Evolutionary conservation across 1,140 invertebrate species (phyloP), one percentile per base, ranked within the genome.

Genomic region (Goniozus legneri): DNA sequence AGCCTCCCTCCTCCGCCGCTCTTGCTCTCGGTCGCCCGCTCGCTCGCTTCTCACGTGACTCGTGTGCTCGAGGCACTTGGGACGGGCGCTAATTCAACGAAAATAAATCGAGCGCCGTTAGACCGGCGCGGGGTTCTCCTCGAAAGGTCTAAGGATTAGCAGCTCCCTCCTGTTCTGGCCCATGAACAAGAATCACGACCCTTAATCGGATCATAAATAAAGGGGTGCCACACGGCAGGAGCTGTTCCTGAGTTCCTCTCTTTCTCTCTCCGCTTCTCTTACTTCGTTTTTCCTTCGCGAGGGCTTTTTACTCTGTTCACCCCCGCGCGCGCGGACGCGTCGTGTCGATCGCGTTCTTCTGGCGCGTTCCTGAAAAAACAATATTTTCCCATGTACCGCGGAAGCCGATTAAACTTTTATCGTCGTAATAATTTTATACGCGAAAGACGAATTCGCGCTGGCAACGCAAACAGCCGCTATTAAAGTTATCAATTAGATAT

Each of bases 121-220:
- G 22, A 30, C 30, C 40, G 43, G 24, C 27, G 43, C 18, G 14
- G n/a, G 8, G 45, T n/a, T 31, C 21, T 44, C 21, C 46, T 52
- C 44, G 47, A 40, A 37, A 52, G 46, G 36, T 35, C 47, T n/a
- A 30, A 21, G 35, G 40, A 52, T 52, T 49, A 49, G 41, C 50
- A 52, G 45, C 34, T 52, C 36, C 47, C 31, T 45, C n/a, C 22
- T 31, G 47, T 52, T 47, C 47, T 37, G 50, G 27, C 20, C 41
- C 35, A 31, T 16, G 41, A 49, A 44, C 50, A 44, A 44, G 46
- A 52, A 52, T 49, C 46, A 49, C 46, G 41, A 40, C 40, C 50
- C 46, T 49, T 49, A 52, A 52, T 52, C 46, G 50, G 35, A 49
- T 52, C 50, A 49, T 52, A 52, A 52, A 52, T 52, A 52, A 52